Evolutionary conservation across 2,888 invertebrate genomes (phyloP).

Genomic region (Cheiracanthium punctorium): DNA sequence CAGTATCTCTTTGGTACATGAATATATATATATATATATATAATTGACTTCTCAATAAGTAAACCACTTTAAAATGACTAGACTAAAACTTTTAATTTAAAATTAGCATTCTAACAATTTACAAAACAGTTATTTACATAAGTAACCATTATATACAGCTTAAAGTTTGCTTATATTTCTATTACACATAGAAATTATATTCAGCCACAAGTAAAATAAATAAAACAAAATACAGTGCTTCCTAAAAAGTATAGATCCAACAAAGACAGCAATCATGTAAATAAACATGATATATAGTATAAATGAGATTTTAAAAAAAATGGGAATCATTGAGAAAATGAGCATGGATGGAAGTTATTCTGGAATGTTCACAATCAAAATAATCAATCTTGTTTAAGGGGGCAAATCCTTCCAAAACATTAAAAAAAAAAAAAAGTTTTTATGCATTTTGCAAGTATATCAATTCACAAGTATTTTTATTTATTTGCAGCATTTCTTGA

Average conservation of each 20-base stretch:
- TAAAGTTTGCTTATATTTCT: neutral
- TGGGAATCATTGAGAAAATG: neutral
- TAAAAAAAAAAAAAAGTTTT: no score
- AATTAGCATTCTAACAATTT: neutral
- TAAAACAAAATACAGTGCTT: neutral
- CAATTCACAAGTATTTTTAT: no score
- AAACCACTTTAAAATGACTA: slow-evolving; percentile 7
- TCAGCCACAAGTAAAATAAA: neutral
- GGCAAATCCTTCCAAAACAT: no score
- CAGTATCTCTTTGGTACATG: neutral
- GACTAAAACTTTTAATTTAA: slow-evolving; percentile 4
- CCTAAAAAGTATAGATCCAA: neutral
- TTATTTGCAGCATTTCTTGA: no score
- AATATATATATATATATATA: no score
- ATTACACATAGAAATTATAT: neutral
- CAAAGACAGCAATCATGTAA: neutral
- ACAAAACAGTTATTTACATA: neutral
- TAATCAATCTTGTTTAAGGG: no score
- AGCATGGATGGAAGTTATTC: neutral
- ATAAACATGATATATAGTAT: neutral
- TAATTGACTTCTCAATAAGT: neutral
- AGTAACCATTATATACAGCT: slow-evolving; percentile 12
- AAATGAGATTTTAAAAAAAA: no score
- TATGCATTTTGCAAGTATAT: no score
- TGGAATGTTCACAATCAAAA: neutral